Percentiles rank a stretch among this genome's conserved stretches.
Conservation (phyloP, 2,797 vertebrate species). For the Halcyon chelicuti region DNA sequence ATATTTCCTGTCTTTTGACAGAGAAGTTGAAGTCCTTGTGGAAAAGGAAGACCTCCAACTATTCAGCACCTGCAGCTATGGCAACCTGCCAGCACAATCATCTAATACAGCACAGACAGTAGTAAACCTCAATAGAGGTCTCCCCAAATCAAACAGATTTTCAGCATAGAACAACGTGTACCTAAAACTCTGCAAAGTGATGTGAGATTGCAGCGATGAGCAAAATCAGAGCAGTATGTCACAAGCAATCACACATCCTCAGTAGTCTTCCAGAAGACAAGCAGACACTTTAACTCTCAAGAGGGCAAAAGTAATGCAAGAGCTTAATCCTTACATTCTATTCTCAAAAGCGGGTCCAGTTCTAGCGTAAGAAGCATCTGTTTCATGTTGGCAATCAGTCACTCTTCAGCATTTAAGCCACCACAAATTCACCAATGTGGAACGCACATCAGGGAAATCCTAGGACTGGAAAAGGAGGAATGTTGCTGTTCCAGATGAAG, state of each 20-base stretch:
- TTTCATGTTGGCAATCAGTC: not conserved
- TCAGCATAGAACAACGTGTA: not conserved
- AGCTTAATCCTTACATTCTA: not conserved
- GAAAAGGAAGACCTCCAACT: not conserved
- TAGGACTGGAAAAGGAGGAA: not conserved
- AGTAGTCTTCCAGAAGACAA: not conserved
- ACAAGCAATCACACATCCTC: not conserved
- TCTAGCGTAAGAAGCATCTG: not conserved
- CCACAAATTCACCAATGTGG: conserved; percentile 38
- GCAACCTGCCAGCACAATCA: conserved; percentile 9
- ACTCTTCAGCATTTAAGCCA: not conserved
- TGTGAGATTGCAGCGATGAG: not conserved
- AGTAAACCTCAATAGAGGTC: not conserved
- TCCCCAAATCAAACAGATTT: conserved; percentile 33
- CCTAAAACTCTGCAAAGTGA: conserved; percentile 12
- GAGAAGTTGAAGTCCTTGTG: not conserved
- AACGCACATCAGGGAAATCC: not conserved
- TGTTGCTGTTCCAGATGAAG: not conserved
- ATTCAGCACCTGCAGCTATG: conserved; percentile 11
- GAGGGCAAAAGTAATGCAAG: conserved; percentile 1
- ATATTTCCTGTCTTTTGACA: not conserved
- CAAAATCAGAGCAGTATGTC: conserved; percentile 19
- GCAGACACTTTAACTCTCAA: not conserved
- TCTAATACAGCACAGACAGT: not conserved
- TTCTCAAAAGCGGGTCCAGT: not conserved